Conservation (phyloP, 2,888 invertebrate genomes). For the Keiferia lycopersicella region DNA sequence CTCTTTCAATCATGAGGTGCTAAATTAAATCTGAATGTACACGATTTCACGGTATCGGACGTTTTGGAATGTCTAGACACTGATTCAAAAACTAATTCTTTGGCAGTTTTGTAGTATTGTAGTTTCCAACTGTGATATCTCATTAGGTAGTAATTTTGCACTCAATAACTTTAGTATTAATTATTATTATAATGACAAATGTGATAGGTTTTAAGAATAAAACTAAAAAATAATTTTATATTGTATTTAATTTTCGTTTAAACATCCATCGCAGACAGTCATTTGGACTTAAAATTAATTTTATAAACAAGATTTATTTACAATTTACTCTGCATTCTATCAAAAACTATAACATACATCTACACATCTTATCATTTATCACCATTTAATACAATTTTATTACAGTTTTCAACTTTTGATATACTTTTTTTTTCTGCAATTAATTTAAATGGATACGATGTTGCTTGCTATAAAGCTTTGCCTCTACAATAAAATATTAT, state of each 20-base stretch:
- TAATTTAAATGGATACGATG: neutral
- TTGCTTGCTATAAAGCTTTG: neutral
- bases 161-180: constrained; percentile 21
- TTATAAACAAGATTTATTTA: constrained; percentile 49
- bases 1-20: constrained; percentile 4
- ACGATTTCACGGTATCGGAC: no score
- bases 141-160: constrained; percentile 39
- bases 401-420: neutral
- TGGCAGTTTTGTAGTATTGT: constrained; percentile 11
- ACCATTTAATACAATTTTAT: constrained; percentile 14
- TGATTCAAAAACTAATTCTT: neutral
- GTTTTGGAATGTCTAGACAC: no score
- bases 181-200: constrained; percentile 24
- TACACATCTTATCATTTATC: constrained; percentile 17
- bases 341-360: constrained; percentile 29
- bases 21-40: constrained; percentile 13
- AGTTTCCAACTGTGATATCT: constrained; percentile 35
- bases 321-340: constrained; percentile 33
- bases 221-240: constrained; percentile 34
- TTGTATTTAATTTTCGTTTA: constrained; percentile 43
- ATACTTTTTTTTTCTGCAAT: neutral
- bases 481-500: neutral
- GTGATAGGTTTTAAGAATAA: constrained; percentile 29
- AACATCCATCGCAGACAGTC: constrained; percentile 54
- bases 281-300: constrained; percentile 45